Percentiles rank a stretch among this genome's conserved stretches.
Evolutionary conservation across 2,113 vertebrate genomes (phyloP).

Genomic region (Cardinalis cardinalis): DNA sequence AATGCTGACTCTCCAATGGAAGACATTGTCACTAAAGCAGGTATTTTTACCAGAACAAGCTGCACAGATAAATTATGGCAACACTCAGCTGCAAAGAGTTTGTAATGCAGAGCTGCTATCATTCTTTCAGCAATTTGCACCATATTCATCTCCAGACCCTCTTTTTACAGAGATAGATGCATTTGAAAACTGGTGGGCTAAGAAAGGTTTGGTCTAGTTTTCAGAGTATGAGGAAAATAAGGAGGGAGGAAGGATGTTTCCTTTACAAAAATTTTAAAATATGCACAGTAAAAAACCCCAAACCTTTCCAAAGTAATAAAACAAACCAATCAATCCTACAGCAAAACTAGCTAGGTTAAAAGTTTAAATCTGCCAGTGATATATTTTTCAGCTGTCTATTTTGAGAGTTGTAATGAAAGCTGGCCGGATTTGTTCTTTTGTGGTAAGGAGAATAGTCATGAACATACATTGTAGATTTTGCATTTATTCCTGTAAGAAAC

Average conservation of each 20-base stretch:
- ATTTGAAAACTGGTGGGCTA: not conserved
- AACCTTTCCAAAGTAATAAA: not conserved
- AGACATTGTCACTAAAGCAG: not conserved
- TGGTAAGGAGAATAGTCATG: not conserved
- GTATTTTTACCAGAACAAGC: not conserved
- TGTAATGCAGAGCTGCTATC: not conserved
- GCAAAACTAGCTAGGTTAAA: not conserved
- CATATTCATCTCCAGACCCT: not conserved
- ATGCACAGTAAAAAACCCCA: fast-evolving
- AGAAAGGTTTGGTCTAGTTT: not conserved
- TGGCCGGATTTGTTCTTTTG: not conserved
- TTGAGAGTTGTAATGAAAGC: not conserved
- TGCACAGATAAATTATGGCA: not conserved
- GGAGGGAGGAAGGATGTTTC: not conserved
- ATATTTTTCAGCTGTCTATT: not conserved
- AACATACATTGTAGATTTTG: not conserved
- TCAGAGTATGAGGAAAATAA: not conserved
- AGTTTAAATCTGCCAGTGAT: not conserved
- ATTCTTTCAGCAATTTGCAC: not conserved
- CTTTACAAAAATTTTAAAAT: not conserved
- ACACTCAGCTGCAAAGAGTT: not conserved
- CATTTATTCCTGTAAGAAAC: not conserved
- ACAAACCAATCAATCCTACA: not conserved
- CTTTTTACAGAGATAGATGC: not conserved
- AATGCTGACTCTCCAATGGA: not conserved